Evolutionary conservation across 2,797 vertebrate genomes (phyloP).

Genomic region (Eidolon dupreanum): DNA sequence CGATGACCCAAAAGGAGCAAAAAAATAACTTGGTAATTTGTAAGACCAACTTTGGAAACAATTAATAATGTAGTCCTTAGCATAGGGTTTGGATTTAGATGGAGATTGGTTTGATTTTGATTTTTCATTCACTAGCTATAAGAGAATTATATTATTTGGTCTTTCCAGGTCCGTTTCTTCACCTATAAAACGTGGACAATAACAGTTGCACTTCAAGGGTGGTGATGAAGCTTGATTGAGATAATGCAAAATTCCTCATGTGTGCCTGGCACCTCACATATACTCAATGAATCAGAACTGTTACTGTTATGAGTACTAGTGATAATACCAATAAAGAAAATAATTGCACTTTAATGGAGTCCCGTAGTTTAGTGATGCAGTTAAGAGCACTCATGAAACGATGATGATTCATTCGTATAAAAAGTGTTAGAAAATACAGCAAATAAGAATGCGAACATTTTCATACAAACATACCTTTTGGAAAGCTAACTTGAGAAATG

Average conservation of each 20-base stretch:
- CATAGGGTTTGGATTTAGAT: not conserved
- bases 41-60: not conserved
- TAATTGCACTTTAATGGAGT: not conserved
- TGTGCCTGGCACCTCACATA: not conserved
- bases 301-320: not conserved
- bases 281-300: not conserved
- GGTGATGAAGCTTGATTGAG: not conserved
- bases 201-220: not conserved
- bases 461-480: not conserved
- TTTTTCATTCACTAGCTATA: not conserved
- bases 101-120: not conserved
- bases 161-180: not conserved
- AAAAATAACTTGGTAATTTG: not conserved
- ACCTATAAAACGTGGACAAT: not conserved
- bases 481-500: not conserved
- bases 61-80: not conserved
- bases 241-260: accelerated
- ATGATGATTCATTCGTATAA: not conserved
- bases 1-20: not conserved
- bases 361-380: not conserved
- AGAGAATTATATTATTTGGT: not conserved
- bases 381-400: not conserved
- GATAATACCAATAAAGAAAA: not conserved
- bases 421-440: not conserved
- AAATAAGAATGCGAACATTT: not conserved